Percentiles rank a stretch among this genome's conserved stretches.
These are phyloP conservation scores for Palythoa heliodiscus DNA, from an alignment of 92 coral and sea anemone species.

Conservation along the genomic window DNA sequence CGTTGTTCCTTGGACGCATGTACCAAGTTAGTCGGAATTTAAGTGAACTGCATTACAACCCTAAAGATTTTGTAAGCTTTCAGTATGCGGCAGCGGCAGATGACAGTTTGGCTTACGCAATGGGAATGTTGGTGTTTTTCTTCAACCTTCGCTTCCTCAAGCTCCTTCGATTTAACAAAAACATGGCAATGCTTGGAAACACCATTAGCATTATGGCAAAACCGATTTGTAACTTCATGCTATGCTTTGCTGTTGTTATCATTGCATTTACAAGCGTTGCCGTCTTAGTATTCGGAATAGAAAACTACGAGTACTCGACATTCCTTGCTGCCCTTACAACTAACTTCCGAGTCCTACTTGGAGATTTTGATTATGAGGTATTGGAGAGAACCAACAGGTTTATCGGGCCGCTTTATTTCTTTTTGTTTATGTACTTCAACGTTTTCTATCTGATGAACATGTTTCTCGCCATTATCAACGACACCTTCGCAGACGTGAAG, in stretches of 20 bases:
- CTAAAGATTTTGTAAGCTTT: constrained; percentile 89
- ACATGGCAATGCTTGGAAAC: constrained; percentile 81
- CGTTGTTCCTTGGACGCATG: constrained; percentile 73
- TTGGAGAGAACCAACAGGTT: constrained; percentile 59
- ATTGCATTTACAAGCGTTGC: constrained; percentile 73
- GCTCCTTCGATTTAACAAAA: constrained; percentile 77
- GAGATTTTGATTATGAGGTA: constrained; percentile 82
- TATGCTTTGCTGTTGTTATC: constrained; percentile 72
- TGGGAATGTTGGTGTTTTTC: constrained; percentile 83
- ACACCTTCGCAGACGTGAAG: constrained; percentile 80
- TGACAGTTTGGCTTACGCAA: constrained; percentile 63
- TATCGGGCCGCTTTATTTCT: constrained; percentile 82
- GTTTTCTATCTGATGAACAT: constrained; percentile 88
- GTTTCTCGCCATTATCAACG: constrained; percentile 96
- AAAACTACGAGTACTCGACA: constrained; percentile 55
- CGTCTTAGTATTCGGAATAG: constrained; percentile 62
- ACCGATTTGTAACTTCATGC: constrained; percentile 71
- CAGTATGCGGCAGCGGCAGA: constrained; percentile 94
- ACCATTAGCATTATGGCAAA: constrained; percentile 76
- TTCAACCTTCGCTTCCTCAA: constrained; percentile 78
- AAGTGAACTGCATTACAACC: constrained; percentile 75
- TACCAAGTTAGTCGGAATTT: constrained; percentile 86
- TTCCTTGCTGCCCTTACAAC: constrained; percentile 68
- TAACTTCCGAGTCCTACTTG: constrained; percentile 76
- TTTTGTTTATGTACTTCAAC: constrained; percentile 82